These are phyloP conservation scores for Tachysurus fulvidraco DNA, from an alignment of 2,113 vertebrate species.

Conservation along the genomic window DNA sequence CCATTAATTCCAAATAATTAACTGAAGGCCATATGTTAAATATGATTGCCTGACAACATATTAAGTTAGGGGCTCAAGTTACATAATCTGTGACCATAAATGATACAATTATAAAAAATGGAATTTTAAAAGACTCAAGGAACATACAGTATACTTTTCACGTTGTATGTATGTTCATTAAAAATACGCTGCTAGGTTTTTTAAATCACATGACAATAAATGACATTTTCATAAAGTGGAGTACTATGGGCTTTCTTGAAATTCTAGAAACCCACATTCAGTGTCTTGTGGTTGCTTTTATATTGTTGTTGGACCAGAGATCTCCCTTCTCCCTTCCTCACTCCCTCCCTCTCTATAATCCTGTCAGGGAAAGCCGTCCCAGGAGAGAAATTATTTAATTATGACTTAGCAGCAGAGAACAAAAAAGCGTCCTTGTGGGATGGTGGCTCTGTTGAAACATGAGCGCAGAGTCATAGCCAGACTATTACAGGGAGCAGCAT, in stretches of 20 bases:
- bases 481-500: constrained; percentile 51
- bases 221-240: not conserved
- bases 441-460: constrained; percentile 37
- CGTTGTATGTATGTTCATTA: not conserved
- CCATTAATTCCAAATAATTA: not conserved
- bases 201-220: not conserved
- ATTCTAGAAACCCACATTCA: constrained; percentile 1
- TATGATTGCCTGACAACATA: not conserved
- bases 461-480: constrained; percentile 40
- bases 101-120: not conserved
- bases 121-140: not conserved
- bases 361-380: constrained; percentile 41
- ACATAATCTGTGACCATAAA: not conserved
- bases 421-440: constrained; percentile 49
- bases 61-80: not conserved
- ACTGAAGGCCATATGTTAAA: not conserved
- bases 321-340: constrained; percentile 7
- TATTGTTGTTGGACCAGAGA: not conserved
- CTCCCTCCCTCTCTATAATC: not conserved
- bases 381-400: constrained; percentile 54
- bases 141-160: not conserved
- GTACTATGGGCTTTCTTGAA: not conserved
- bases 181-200: not conserved
- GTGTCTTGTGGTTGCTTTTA: not conserved
- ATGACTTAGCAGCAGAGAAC: constrained; percentile 47